phyloP scores from a whole-genome alignment of 2,113 vertebrate species.

The Fregata magnificens region DNA sequence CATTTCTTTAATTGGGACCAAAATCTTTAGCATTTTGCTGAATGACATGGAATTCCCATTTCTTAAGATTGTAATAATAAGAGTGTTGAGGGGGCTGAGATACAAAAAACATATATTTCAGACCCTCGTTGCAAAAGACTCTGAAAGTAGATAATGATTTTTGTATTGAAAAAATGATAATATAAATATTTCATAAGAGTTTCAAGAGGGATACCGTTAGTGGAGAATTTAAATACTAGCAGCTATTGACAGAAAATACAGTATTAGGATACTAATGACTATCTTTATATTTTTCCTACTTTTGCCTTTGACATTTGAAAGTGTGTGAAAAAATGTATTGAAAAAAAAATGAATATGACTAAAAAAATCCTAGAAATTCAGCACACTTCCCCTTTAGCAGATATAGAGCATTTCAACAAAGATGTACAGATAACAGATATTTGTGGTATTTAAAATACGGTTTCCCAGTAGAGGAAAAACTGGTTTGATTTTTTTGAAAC shows the following conservation, averaged over 20 bases:
- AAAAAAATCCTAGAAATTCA: neutral
- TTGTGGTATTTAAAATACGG: neutral
- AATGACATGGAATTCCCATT: neutral
- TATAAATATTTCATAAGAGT: neutral
- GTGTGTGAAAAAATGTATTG: neutral
- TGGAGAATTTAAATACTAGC: neutral
- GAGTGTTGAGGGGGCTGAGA: neutral
- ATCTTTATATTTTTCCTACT: neutral
- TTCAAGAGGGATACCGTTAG: neutral
- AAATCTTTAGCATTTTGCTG: neutral
- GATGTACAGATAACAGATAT: neutral
- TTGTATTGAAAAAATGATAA: neutral
- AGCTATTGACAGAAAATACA: neutral
- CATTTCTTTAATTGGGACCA: neutral
- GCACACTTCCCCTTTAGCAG: neutral
- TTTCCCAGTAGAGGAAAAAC: neutral
- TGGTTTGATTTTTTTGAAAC: neutral
- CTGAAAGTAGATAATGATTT: neutral
- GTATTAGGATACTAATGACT: neutral
- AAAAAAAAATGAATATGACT: neutral
- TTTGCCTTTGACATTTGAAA: slow-evolving; percentile 21
- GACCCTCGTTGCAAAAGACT: neutral
- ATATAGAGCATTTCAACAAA: neutral
- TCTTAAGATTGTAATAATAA: neutral
- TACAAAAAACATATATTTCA: neutral